Evolutionary conservation across 1,140 invertebrate genomes (phyloP).

Genomic region (Procambarus virginalis): DNA sequence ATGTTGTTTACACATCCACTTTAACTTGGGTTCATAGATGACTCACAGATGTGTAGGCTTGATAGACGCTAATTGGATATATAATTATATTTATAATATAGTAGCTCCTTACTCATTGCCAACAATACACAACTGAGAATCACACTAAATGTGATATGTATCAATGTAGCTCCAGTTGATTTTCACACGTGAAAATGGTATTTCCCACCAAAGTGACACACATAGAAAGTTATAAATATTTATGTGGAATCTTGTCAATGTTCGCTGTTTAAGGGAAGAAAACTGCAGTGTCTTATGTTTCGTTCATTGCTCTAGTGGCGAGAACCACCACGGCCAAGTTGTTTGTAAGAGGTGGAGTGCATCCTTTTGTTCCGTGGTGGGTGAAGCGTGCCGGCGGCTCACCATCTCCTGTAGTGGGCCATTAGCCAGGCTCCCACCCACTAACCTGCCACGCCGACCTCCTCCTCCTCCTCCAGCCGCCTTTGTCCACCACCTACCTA

Average conservation of each 20-base stretch:
- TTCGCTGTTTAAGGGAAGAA: not conserved
- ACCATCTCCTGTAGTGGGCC: conserved; percentile 30
- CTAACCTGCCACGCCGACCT: not conserved
- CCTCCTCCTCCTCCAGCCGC: not conserved
- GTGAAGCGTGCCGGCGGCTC: conserved; percentile 45
- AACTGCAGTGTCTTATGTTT: not conserved
- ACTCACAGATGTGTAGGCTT: conserved; percentile 40
- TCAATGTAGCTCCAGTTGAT: too few relatives aligned
- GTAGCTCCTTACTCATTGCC: not conserved
- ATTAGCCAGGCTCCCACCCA: conserved; percentile 23
- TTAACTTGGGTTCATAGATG: conserved; percentile 57
- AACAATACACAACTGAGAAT: not conserved
- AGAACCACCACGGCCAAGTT: conserved; percentile 23
- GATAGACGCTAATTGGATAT: conserved; percentile 50
- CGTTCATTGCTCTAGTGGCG: conserved; percentile 13
- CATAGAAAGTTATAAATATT: too few relatives aligned
- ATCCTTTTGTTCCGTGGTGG: conserved; percentile 49
- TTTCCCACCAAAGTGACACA: too few relatives aligned
- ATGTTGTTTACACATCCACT: conserved; percentile 58
- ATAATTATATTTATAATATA: conserved; percentile 10
- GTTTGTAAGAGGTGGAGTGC: conserved; percentile 41
- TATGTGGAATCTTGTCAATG: too few relatives aligned
- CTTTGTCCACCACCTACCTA: conserved; percentile 6
- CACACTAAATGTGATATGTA: too few relatives aligned
- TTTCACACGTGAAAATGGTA: too few relatives aligned